Evolutionary conservation across 1,140 invertebrate genomes (phyloP), one percentile per base, ranked within the genome.

Genomic region (Eriocheir sinensis): DNA sequence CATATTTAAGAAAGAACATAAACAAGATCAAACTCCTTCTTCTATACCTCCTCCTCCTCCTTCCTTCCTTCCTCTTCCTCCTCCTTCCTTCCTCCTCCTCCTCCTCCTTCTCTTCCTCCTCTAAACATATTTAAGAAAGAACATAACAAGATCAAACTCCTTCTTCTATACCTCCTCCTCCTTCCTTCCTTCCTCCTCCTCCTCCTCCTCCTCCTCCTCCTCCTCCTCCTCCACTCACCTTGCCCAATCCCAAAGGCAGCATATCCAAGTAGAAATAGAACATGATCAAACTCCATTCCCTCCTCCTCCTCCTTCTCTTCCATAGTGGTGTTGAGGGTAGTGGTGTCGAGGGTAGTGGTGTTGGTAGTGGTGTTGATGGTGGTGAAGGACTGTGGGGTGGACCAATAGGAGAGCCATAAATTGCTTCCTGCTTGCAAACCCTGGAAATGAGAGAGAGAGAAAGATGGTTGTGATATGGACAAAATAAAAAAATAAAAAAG

Each of bases 391-490:
- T 89, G 60, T 72, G 60, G n/a, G 38, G 86, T 53, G 21, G 98
- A 98, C 99, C 99, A 99, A 89, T 97, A 96, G 95, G 98, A 98
- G 0, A 99, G 97, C 99, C 99, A 99, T 95, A 99, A 97, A 97
- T 99, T 99, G 34, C 98, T 98, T 95, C 98, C 98, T 95, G 99
- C 98, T 96, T 98, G 98, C 96, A 99, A 98, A 89, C 95, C 96
- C 96, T 96, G 81, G 32, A 53, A 0, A 27, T 30, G 53, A 72
- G 60, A 53, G 83, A 41, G 12, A 91, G 30, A 34, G 44, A 91
- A 12, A 36, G 48, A 91, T 60, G 17, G n/a, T 32, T 48, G 4
- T n/a, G n/a, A 53, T 2, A 27, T 41, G 44, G 3, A 15, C 21
- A 48, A 32, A 3, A 88, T 2, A 88, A 88, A 34, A 38, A 38